These are phyloP conservation scores for Trididemnum nubilum DNA, from an alignment of 23 tunicate genomes.

Conservation along the genomic window DNA sequence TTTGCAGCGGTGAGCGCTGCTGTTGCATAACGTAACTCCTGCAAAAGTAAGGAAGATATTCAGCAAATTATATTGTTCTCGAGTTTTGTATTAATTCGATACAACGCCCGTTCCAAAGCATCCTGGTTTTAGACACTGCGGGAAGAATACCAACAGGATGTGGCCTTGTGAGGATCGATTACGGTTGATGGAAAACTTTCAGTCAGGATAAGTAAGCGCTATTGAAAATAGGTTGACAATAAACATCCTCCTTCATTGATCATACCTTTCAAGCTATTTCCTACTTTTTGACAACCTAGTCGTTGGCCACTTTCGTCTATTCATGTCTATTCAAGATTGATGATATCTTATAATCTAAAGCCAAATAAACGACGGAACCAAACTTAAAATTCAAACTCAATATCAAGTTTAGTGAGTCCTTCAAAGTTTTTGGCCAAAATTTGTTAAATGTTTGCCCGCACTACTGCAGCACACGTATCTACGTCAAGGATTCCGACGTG, in stretches of 20 bases:
- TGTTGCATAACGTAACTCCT: slow-evolving; percentile 92
- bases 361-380: background rate
- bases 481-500: no score
- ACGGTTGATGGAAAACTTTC: background rate
- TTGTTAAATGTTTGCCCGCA: no score
- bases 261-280: background rate
- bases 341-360: background rate
- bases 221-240: background rate
- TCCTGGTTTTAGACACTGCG: no score
- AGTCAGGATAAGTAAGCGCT: background rate
- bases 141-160: background rate
- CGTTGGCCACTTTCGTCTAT: background rate
- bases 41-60: background rate
- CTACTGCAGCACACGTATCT: no score
- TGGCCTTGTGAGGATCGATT: background rate
- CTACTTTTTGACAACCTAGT: background rate
- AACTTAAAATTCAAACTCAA: no score
- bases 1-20: slow-evolving; percentile 74
- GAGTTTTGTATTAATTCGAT: no score
- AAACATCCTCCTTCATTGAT: background rate
- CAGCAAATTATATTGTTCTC: no score
- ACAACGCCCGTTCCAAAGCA: no score
- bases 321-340: background rate
- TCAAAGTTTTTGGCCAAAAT: no score
- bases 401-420: no score